A percentile compares a stretch with the other conserved stretches of the same genome.
phyloP scores from a whole-genome alignment of 2,113 vertebrate species.

The Microtus ochrogaster region DNA sequence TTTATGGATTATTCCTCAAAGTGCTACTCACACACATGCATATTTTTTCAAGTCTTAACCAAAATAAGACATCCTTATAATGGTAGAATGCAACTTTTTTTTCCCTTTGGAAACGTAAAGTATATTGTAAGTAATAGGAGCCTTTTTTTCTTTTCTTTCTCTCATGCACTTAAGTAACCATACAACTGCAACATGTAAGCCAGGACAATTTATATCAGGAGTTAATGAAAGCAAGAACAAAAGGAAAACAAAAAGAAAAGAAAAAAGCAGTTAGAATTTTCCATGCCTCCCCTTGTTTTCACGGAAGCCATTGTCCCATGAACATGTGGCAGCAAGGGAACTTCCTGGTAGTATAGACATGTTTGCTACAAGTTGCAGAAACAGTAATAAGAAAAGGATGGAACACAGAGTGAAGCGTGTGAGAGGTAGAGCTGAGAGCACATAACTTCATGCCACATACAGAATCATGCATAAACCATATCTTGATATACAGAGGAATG shows the following conservation, averaged over 20 bases:
- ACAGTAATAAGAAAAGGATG: neutral
- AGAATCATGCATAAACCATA: neutral
- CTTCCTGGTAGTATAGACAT: neutral
- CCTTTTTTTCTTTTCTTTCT: neutral
- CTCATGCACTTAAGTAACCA: slow-evolving; percentile 10
- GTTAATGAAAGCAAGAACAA: slow-evolving; percentile 50
- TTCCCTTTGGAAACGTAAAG: neutral
- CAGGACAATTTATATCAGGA: slow-evolving; percentile 65
- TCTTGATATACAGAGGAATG: slow-evolving; percentile 12
- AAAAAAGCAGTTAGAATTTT: slow-evolving; percentile 8
- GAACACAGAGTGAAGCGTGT: neutral
- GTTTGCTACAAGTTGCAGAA: neutral
- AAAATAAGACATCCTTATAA: neutral
- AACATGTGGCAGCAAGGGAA: neutral
- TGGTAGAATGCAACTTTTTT: neutral
- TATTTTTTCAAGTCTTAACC: neutral
- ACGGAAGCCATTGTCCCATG: slow-evolving; percentile 31
- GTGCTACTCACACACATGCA: neutral
- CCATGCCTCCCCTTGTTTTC: neutral
- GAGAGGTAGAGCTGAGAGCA: neutral
- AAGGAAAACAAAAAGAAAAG: neutral
- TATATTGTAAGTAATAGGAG: neutral
- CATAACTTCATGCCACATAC: neutral
- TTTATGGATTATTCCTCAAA: neutral
- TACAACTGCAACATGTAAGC: slow-evolving; percentile 37